Evolutionary conservation across 2,113 vertebrate genomes (phyloP).

Genomic region (Fulica atra): DNA sequence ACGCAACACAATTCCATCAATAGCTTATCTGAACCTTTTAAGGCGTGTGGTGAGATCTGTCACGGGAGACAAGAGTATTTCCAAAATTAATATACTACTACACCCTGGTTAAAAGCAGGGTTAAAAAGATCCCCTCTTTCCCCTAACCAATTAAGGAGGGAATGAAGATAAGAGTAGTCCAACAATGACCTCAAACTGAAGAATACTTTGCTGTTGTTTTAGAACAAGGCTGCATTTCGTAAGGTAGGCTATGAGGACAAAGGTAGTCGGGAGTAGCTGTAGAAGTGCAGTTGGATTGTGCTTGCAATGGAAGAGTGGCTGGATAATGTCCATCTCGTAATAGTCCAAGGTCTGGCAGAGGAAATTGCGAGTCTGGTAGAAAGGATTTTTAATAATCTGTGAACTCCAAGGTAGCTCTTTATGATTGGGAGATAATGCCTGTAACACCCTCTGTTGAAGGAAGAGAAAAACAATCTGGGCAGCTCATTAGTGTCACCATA

Average conservation of each 20-base stretch:
- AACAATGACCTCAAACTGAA: background rate
- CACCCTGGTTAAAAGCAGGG: background rate
- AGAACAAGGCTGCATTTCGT: background rate
- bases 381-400: constrained; percentile 17
- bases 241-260: background rate
- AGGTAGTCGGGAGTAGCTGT: background rate
- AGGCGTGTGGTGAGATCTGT: background rate
- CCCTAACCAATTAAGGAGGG: background rate
- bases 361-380: constrained; percentile 30
- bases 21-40: background rate
- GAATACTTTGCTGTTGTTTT: background rate
- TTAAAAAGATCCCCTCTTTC: background rate
- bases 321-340: constrained; percentile 8
- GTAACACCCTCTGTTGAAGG: background rate
- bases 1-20: background rate
- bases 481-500: background rate
- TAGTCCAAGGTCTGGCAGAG: background rate
- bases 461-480: background rate
- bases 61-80: background rate
- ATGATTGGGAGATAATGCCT: background rate
- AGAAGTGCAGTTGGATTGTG: background rate
- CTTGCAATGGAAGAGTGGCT: background rate
- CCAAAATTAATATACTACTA: background rate
- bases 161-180: background rate
- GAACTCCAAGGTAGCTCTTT: background rate